A percentile compares a stretch with the other conserved stretches of the same genome.
Conservation (phyloP, 2,888 invertebrate genomes). For the Dinocampus coccinellae region DNA sequence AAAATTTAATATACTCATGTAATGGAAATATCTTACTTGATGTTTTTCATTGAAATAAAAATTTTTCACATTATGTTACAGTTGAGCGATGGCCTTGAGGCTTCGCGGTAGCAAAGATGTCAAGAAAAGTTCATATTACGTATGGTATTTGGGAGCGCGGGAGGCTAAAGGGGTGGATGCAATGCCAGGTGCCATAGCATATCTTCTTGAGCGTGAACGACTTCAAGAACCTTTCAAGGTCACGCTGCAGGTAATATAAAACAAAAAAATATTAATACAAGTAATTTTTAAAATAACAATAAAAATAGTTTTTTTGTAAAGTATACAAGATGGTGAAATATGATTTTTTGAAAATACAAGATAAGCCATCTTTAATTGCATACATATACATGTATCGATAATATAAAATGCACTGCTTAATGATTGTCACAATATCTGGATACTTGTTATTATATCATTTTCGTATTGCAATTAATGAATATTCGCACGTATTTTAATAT, state of each 20-base stretch:
- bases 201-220: slow-evolving; percentile 86
- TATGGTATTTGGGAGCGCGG: slow-evolving; percentile 95
- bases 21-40: neutral
- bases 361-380: neutral
- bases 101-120: slow-evolving; percentile 82
- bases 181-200: slow-evolving; percentile 86
- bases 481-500: neutral
- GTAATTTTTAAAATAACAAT: too few relatives aligned
- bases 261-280: slow-evolving; percentile 36
- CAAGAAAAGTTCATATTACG: slow-evolving; percentile 92
- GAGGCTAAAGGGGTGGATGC: slow-evolving; percentile 92
- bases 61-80: slow-evolving; percentile 15
- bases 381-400: neutral
- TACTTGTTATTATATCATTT: neutral
- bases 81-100: slow-evolving; percentile 80
- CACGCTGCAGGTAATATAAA: slow-evolving; percentile 79
- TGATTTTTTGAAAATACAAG: neutral
- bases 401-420: neutral
- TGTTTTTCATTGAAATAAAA: neutral
- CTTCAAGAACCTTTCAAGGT: slow-evolving; percentile 92
- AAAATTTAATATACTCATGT: too few relatives aligned
- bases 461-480: neutral
- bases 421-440: neutral
- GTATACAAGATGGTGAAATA: slow-evolving; percentile 14
- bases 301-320: too few relatives aligned